A percentile compares a stretch with the other conserved stretches of the same genome.
Conservation (phyloP, 2,888 invertebrate species). For the Drepana falcataria region DNA sequence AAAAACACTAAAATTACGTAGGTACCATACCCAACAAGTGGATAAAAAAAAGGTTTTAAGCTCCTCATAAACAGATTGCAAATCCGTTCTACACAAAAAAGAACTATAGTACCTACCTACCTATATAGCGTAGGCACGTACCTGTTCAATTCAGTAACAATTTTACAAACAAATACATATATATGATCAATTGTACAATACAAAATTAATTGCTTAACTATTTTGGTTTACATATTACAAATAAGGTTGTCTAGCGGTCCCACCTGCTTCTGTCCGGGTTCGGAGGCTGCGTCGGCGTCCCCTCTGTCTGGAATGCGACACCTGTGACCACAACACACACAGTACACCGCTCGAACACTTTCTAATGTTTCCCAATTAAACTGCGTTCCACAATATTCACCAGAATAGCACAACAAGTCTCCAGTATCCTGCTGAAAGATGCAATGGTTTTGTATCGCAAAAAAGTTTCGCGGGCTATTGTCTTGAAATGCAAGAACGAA, state of each 20-base stretch:
- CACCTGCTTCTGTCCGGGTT: conserved; percentile 57
- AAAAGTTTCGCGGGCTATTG: conserved; percentile 60
- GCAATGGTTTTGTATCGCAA: conserved; percentile 24
- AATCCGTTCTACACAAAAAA: no score
- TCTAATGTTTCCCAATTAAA: conserved; percentile 13
- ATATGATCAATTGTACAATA: no score
- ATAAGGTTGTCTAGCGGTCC: conserved; percentile 44
- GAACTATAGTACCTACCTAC: no score
- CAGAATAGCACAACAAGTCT: conserved; percentile 10
- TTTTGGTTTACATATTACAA: conserved; percentile 30
- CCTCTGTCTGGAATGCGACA: conserved; percentile 62
- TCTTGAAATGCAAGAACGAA: conserved; percentile 12
- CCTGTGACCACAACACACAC: conserved; percentile 66
- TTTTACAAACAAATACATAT: no score
- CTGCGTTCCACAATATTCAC: conserved; percentile 21
- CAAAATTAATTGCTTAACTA: conserved; percentile 17
- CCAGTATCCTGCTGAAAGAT: background rate
- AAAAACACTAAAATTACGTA: no score
- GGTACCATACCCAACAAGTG: no score
- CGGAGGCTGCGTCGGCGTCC: conserved; percentile 67
- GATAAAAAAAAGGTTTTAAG: no score
- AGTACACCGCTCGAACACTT: conserved; percentile 34
- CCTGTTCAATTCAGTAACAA: no score
- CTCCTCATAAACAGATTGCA: no score
- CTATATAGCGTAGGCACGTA: no score